Base-by-base conservation (phyloP, 2,113 vertebrate genomes). In the Bucco capensis region DNA sequence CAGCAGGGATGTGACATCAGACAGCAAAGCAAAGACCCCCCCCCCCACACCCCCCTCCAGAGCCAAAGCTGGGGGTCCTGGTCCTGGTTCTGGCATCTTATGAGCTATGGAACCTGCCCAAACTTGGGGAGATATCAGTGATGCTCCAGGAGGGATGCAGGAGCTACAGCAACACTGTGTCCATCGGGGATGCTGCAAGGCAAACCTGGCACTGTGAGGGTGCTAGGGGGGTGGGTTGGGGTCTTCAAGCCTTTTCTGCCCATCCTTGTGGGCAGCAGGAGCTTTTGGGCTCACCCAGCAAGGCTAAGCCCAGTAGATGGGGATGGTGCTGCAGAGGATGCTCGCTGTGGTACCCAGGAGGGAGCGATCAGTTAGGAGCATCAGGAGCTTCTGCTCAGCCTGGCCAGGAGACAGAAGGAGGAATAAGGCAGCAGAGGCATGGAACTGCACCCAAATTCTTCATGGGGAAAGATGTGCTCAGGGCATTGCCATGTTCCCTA, bases 321-420 rank as follows among this genome's bases (percentile, higher is more conserved):
- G 97, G 37, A 97, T 38, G 8, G 78, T 54, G n/a, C 95, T 81
- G 83, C 98, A 98, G 74, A 98, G 95, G 81, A 97, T 95, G 83
- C 88, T 90, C 19, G 96, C n/a, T 0, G 97, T 93, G 46, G 93
- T 96, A 27, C 98, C 97, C 89, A 98, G 89, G 35, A 95, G 57
- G 38, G 94, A 94, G 37, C 50, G 89, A 15, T 97, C 94, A 1
- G 50, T 44, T 19, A 93, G 50, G 46, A 95, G 40, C 66, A 51
- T 1, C 1, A 76, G 21, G 6, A 31, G 2, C 49, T 7, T 77
- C 44, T 92, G 33, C 40, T 86, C 93, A 8, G 56, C 90, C 94
- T 95, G 92, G 24, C 0, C 6, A 13, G 6, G 12, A 46, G 30
- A 9, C 6, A 76, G 18, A 19, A 33, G 25, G 19, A 4, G 8